A percentile compares a stretch with the other conserved stretches of the same genome.
These are phyloP conservation scores for Vireo altiloquus DNA, from an alignment of 2,113 vertebrate genomes.

Conservation along the genomic window DNA sequence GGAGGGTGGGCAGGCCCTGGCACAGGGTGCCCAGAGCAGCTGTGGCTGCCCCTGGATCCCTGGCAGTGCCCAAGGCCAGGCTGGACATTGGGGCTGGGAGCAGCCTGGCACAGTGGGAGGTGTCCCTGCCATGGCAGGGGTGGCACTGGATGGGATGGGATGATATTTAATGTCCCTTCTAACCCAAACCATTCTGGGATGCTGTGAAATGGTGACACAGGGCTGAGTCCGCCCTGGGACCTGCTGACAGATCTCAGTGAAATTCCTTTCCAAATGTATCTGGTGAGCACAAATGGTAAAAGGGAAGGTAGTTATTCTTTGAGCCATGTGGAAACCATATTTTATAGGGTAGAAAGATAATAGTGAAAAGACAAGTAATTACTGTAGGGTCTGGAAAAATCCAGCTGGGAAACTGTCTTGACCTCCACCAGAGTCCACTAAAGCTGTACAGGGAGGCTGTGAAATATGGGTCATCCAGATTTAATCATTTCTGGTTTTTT, in stretches of 20 bases:
- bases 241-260: background rate
- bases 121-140: background rate
- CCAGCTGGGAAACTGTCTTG: background rate
- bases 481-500: background rate
- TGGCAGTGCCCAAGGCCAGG: background rate
- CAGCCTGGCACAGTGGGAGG: background rate
- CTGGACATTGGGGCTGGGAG: background rate
- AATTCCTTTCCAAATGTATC: background rate
- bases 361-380: background rate
- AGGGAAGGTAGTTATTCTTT: background rate
- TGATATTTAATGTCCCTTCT: rapidly evolving
- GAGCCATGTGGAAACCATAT: background rate
- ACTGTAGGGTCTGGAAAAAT: background rate
- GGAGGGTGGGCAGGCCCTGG: background rate
- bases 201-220: rapidly evolving
- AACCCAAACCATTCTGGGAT: background rate
- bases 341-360: background rate
- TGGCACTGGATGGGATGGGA: too few species aligned
- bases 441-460: background rate
- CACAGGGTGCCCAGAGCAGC: background rate
- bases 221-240: background rate
- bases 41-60: background rate
- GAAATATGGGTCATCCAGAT: background rate
- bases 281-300: background rate
- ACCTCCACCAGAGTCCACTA: background rate